Evolutionary conservation across 1,140 invertebrate genomes (phyloP).

Genomic region (Drosophila orosa): DNA sequence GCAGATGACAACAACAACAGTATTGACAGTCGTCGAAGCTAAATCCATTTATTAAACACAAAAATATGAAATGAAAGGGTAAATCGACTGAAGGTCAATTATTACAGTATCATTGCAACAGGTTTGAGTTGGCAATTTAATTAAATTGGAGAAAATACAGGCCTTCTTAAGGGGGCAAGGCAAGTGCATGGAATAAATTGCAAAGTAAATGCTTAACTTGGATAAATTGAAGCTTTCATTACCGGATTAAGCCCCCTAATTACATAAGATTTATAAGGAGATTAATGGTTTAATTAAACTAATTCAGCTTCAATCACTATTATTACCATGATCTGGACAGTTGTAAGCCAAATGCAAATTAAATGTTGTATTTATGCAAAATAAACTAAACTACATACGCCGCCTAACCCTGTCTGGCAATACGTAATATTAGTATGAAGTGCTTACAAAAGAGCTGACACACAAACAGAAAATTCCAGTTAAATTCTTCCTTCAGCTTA

Average conservation of each 20-base stretch:
- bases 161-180: not conserved
- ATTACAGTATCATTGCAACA: not conserved
- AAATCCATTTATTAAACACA: constrained; percentile 7
- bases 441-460: not conserved
- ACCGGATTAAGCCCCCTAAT: not conserved
- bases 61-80: constrained; percentile 4
- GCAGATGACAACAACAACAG: constrained; percentile 1
- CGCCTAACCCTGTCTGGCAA: not conserved
- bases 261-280: not conserved
- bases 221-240: constrained; percentile 9
- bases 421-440: not conserved
- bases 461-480: not conserved
- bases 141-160: constrained; percentile 7
- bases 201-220: not conserved
- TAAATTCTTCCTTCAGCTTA: constrained; percentile 11
- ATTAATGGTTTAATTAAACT: constrained; percentile 3
- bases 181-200: not conserved
- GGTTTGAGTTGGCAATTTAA: constrained; percentile 6
- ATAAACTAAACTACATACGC: not conserved
- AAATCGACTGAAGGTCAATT: constrained; percentile 2
- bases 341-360: not conserved
- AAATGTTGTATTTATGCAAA: constrained; percentile 6
- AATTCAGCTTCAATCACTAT: constrained; percentile 2
- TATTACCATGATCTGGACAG: not conserved
- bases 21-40: constrained; percentile 1